Evolutionary conservation across 1,140 invertebrate genomes (phyloP).

Genomic region (Lepeophtheirus salmonis): DNA sequence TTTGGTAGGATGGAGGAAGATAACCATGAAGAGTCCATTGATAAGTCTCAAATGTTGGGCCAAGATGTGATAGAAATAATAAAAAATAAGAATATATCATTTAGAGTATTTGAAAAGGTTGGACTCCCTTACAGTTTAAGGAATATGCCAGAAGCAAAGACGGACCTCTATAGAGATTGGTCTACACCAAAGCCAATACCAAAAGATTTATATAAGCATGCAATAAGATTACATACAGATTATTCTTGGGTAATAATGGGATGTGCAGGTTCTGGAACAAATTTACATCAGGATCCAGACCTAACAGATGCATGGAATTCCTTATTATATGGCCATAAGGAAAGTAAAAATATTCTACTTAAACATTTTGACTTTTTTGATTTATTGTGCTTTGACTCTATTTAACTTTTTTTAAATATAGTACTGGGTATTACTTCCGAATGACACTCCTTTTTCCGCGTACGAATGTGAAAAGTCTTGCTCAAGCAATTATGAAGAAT

Average conservation of each 20-base stretch:
- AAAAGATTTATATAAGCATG: neutral
- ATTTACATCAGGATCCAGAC: constrained; percentile 5
- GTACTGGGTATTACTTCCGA: neutral
- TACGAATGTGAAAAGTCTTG: constrained; percentile 5
- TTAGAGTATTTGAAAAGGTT: constrained; percentile 1
- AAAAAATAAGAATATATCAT: neutral
- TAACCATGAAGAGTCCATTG: neutral
- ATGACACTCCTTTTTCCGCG: neutral
- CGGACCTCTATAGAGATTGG: constrained; percentile 9
- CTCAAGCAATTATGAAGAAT: neutral
- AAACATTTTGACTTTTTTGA: no score
- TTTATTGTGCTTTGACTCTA: no score
- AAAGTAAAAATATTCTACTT: no score
- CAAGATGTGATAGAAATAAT: neutral
- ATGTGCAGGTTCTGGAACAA: neutral
- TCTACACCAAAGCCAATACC: neutral
- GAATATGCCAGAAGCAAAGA: neutral
- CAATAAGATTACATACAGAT: neutral
- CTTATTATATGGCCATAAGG: constrained; percentile 8
- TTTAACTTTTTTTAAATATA: neutral
- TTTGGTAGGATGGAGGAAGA: neutral
- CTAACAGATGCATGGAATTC: constrained; percentile 6
- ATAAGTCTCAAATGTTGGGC: neutral
- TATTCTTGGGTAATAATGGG: constrained; percentile 7
- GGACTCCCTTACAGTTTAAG: neutral